These are phyloP conservation scores for Mixornis gularis DNA, from an alignment of 2,113 vertebrate genomes.

Conservation along the genomic window DNA sequence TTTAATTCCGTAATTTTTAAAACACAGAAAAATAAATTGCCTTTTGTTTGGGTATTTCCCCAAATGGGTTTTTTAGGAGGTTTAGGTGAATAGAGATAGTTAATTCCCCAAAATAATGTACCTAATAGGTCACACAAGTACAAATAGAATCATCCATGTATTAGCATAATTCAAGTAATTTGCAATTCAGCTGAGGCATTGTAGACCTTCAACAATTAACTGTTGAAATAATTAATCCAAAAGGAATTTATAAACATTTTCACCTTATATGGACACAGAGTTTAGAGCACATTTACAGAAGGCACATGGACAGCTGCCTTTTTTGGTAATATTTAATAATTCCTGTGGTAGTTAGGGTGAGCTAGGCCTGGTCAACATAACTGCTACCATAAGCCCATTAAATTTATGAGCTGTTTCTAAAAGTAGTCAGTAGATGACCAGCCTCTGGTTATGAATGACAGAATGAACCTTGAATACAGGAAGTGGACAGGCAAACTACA, in stretches of 20 bases:
- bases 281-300: background rate
- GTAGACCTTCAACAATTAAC: background rate
- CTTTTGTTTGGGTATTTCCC: background rate
- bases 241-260: background rate
- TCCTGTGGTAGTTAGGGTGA: background rate
- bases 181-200: background rate
- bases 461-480: background rate
- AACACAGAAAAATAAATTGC: background rate
- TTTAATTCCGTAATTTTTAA: background rate
- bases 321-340: background rate
- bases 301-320: background rate
- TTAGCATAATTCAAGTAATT: background rate
- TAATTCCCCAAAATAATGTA: background rate
- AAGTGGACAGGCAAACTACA: background rate
- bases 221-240: background rate
- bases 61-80: rapidly evolving
- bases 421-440: background rate
- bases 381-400: background rate
- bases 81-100: background rate
- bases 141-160: background rate
- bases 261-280: background rate
- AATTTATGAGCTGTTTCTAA: background rate
- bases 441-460: background rate
- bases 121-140: background rate
- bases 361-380: background rate